phyloP scores from a whole-genome alignment of 1,140 invertebrate genomes.

The Solen grandis region DNA sequence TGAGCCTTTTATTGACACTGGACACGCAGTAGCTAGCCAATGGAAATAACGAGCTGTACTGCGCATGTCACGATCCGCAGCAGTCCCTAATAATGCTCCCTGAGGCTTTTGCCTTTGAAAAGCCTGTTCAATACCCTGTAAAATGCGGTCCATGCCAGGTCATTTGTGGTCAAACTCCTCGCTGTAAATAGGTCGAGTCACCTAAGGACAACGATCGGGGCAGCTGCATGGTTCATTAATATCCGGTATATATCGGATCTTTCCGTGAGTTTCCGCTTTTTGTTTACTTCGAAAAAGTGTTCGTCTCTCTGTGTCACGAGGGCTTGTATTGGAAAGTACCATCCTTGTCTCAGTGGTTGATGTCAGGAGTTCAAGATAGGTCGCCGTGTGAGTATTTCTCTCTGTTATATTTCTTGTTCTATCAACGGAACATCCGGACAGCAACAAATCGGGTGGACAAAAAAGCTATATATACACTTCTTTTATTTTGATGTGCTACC shows the following conservation, averaged over 20 bases:
- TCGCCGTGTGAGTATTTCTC: background rate
- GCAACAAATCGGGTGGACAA: no score
- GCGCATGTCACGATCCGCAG: no score
- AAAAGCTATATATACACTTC: no score
- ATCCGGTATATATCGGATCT: background rate
- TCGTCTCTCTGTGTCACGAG: background rate
- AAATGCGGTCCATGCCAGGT: constrained; percentile 11
- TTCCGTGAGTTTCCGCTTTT: background rate
- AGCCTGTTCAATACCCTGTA: background rate
- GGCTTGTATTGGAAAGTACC: background rate
- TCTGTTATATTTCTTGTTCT: background rate
- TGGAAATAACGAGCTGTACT: no score
- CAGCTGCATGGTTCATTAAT: constrained; percentile 3
- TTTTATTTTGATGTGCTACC: background rate
- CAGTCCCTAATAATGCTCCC: no score
- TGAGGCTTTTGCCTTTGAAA: no score
- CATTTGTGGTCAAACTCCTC: constrained; percentile 26
- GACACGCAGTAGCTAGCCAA: no score
- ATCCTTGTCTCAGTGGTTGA: background rate
- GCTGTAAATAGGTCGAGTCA: constrained; percentile 13
- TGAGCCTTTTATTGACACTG: no score
- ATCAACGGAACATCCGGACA: background rate
- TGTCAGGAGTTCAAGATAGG: background rate
- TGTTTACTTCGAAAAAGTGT: background rate
- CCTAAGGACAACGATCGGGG: constrained; percentile 43